phyloP scores from a whole-genome alignment of 2,797 vertebrate species.

The Phoeniculus purpureus region DNA sequence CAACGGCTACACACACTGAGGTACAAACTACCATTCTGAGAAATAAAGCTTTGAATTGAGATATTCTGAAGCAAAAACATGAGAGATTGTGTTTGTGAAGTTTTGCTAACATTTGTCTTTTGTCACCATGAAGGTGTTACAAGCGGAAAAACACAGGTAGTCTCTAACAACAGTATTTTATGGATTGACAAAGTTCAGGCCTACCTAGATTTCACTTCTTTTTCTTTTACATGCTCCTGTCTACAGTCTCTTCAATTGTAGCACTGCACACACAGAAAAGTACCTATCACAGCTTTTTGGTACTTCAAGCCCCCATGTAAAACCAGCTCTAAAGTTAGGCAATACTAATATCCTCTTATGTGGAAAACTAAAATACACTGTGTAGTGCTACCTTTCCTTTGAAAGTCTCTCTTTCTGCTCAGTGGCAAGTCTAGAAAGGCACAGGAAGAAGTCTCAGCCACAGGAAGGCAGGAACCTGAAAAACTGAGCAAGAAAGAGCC shows the following conservation, averaged over 20 bases:
- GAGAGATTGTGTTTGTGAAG: not conserved
- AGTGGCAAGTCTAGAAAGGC: not conserved
- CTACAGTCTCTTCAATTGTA: not conserved
- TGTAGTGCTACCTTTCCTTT: not conserved
- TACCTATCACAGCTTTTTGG: not conserved
- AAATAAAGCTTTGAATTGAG: not conserved
- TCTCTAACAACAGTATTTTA: not conserved
- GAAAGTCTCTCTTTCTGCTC: not conserved
- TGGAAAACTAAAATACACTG: not conserved
- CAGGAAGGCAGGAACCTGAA: slow-evolving; percentile 28
- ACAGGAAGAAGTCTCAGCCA: not conserved
- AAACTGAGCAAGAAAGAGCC: slow-evolving; percentile 47
- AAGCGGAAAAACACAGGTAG: not conserved
- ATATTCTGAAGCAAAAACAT: not conserved
- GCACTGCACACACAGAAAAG: not conserved
- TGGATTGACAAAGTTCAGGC: not conserved
- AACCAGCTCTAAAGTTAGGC: not conserved
- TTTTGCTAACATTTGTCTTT: not conserved
- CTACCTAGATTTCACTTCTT: not conserved
- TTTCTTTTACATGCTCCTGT: not conserved
- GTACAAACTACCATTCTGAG: no score
- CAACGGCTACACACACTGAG: no score
- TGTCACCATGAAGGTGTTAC: not conserved
- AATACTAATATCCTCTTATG: fast-evolving
- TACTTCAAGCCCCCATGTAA: not conserved